phyloP scores from a whole-genome alignment of 1,140 invertebrate species.

The Laodelphax striatellus region DNA sequence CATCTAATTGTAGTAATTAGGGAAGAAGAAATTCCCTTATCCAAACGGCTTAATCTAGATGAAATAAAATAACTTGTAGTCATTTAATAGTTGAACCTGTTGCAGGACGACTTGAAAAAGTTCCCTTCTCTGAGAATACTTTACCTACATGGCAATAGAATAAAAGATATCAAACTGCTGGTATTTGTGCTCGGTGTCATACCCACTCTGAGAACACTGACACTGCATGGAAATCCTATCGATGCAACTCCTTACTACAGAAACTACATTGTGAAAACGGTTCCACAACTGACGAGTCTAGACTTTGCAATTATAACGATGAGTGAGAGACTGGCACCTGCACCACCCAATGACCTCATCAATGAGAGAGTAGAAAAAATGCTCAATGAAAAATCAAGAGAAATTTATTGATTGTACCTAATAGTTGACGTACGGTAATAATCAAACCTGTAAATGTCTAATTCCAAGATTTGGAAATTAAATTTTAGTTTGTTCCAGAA shows the following conservation, averaged over 20 bases:
- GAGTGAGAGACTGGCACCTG: constrained; percentile 12
- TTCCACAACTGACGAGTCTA: constrained; percentile 33
- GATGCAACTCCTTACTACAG: constrained; percentile 34
- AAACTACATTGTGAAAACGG: constrained; percentile 32
- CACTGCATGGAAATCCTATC: constrained; percentile 42
- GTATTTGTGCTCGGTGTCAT: constrained; percentile 32
- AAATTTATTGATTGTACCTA: no score
- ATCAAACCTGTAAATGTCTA: no score
- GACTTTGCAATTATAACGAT: constrained; percentile 17
- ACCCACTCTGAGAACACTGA: constrained; percentile 33
- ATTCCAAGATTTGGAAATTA: no score
- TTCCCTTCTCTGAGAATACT: constrained; percentile 32
- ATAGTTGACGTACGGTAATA: no score
- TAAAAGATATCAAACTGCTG: constrained; percentile 27
- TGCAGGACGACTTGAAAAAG: constrained; percentile 22
- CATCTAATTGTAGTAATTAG: no score
- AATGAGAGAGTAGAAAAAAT: not conserved
- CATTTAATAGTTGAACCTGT: constrained; percentile 3
- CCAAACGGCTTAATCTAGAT: no score
- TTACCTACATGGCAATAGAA: constrained; percentile 41
- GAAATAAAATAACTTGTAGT: no score
- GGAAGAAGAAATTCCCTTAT: no score
- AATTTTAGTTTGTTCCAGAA: no score
- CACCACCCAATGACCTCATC: constrained; percentile 13
- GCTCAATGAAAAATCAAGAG: not conserved